Evolutionary conservation across 1,140 invertebrate species (phyloP).

Genomic region (Anoplolepis gracilipes): DNA sequence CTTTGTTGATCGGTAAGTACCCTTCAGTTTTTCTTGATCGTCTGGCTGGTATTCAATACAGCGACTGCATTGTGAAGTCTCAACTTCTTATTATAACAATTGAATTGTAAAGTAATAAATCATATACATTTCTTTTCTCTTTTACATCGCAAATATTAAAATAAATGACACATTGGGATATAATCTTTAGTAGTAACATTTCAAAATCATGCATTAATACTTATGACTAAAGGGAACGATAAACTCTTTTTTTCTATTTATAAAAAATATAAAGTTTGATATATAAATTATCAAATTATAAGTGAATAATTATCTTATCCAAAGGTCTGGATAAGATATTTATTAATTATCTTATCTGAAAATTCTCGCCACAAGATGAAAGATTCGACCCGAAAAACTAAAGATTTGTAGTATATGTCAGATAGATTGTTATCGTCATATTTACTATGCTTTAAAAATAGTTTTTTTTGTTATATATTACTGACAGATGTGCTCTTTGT

Average conservation of each 20-base stretch:
- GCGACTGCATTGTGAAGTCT: no score
- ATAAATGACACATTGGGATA: no score
- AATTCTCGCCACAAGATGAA: background rate
- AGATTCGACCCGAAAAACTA: background rate
- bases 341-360: background rate
- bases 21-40: background rate
- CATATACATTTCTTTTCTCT: no score
- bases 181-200: no score
- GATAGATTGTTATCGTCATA: background rate
- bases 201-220: no score
- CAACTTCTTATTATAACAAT: no score
- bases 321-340: background rate
- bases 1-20: slow-evolving; percentile 90
- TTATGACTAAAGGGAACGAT: no score
- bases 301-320: background rate
- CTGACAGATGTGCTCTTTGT: background rate
- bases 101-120: no score
- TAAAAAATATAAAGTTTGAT: no score
- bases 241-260: no score
- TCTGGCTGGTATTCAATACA: background rate
- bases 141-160: no score
- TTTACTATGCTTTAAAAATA: slow-evolving; percentile 13
- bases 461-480: background rate
- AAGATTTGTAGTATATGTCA: background rate
- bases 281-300: no score